Evolutionary conservation across 2,113 vertebrate species (phyloP).

Genomic region (Ursus arctos): DNA sequence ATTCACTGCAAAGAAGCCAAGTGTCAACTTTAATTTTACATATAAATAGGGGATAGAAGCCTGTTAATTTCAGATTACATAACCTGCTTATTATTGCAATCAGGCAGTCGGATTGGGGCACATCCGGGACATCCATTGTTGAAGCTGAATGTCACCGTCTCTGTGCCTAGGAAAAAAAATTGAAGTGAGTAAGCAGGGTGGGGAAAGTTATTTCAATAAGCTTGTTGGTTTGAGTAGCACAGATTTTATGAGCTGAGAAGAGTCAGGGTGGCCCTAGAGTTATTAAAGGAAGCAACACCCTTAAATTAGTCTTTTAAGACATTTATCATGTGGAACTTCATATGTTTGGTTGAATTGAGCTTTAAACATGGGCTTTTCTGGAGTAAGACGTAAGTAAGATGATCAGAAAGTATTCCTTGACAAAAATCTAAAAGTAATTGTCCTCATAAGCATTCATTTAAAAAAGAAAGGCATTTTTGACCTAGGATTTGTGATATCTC

Average conservation of each 20-base stretch:
- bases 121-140: slow-evolving; percentile 8
- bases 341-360: not conserved
- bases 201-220: slow-evolving; percentile 20
- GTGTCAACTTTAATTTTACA: slow-evolving; percentile 14
- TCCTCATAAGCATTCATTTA: slow-evolving; percentile 3
- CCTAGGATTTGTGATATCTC: not conserved
- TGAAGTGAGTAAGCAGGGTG: not conserved
- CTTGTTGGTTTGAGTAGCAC: slow-evolving; percentile 43
- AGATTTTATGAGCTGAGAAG: slow-evolving; percentile 52
- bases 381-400: not conserved
- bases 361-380: slow-evolving; percentile 24
- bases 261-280: not conserved
- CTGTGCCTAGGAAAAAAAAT: not conserved
- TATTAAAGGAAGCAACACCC: not conserved
- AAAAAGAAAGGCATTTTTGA: not conserved
- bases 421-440: not conserved
- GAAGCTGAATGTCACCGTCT: not conserved
- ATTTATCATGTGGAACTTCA: not conserved
- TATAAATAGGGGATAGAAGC: slow-evolving; percentile 1
- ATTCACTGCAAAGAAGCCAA: slow-evolving; percentile 11
- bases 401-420: not conserved
- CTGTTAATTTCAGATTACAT: slow-evolving; percentile 62
- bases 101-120: slow-evolving; percentile 42
- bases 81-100: slow-evolving; percentile 66
- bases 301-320: slow-evolving; percentile 41